A percentile compares a stretch with the other conserved stretches of the same genome.
phyloP scores from a whole-genome alignment of 2,888 invertebrate species.

The Muschampia plurimacula region DNA sequence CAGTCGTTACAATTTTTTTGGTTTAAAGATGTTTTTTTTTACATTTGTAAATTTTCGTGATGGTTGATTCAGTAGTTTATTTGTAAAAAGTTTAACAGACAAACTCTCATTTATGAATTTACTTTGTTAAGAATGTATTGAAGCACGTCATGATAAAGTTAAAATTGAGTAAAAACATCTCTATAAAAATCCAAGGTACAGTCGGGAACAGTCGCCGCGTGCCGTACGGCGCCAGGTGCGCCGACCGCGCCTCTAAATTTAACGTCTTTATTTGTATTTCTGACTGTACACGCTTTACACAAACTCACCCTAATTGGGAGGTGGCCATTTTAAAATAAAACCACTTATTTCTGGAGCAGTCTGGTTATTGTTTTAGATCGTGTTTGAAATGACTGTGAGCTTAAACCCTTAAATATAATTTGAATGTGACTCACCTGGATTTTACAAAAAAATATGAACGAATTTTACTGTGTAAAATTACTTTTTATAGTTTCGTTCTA shows the following conservation, averaged over 20 bases:
- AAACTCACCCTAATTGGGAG: slow-evolving; percentile 66
- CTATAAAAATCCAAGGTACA: slow-evolving; percentile 64
- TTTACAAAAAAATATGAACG: slow-evolving; percentile 13
- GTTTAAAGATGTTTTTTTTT: no score
- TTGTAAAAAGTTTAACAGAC: no score
- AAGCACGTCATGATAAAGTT: no score
- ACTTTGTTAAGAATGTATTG: no score
- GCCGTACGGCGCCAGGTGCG: slow-evolving; percentile 77
- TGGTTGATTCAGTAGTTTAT: no score
- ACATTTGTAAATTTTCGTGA: no score
- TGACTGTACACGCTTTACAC: slow-evolving; percentile 69
- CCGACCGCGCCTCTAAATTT: slow-evolving; percentile 81
- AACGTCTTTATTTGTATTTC: slow-evolving; percentile 83
- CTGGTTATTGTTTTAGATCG: slow-evolving; percentile 49
- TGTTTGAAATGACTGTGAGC: slow-evolving; percentile 29
- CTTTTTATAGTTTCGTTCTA: neutral
- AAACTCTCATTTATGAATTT: no score
- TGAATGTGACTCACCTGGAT: slow-evolving; percentile 47
- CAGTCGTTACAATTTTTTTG: no score
- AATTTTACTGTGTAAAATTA: neutral
- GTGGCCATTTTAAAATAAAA: slow-evolving; percentile 69
- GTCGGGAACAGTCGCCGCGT: slow-evolving; percentile 67
- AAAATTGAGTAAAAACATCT: slow-evolving; percentile 48
- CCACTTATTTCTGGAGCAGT: slow-evolving; percentile 57
- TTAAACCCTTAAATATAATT: slow-evolving; percentile 25